phyloP scores from a whole-genome alignment of 2,888 invertebrate genomes.

The Amiota minor region DNA sequence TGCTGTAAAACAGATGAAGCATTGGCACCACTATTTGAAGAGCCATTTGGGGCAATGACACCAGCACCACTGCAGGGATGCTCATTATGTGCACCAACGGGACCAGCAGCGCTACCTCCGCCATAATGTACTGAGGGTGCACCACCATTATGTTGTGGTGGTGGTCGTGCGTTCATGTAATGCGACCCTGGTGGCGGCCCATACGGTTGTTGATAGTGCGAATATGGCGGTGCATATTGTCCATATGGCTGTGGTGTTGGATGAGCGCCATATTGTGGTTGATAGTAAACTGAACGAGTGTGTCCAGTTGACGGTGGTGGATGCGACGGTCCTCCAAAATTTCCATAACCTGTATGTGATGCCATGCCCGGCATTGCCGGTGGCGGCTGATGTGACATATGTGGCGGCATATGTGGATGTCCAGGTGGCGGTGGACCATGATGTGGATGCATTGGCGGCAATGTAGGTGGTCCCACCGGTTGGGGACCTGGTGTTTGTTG shows the following conservation, averaged over 20 bases:
- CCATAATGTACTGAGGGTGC: constrained; percentile 50
- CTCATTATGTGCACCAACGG: constrained; percentile 33
- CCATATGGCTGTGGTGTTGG: constrained; percentile 70
- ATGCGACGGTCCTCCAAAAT: constrained; percentile 67
- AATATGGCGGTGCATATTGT: constrained; percentile 69
- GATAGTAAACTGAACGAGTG: constrained; percentile 71
- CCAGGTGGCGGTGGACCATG: constrained; percentile 67
- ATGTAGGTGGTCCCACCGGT: constrained; percentile 66
- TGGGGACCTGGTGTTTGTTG: constrained; percentile 56
- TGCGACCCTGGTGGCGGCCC: constrained; percentile 69
- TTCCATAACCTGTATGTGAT: constrained; percentile 70
- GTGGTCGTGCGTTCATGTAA: constrained; percentile 68
- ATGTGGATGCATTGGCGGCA: constrained; percentile 75
- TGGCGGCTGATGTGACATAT: constrained; percentile 68
- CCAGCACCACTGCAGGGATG: constrained; percentile 20
- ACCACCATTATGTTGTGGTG: constrained; percentile 60
- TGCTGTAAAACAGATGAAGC: constrained; percentile 53
- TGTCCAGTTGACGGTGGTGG: constrained; percentile 61
- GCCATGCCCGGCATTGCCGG: constrained; percentile 69
- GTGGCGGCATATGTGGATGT: constrained; percentile 69
- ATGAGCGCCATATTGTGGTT: constrained; percentile 72
- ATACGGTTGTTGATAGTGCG: constrained; percentile 72
- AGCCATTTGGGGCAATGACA: neutral
- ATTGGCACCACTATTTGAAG: constrained; percentile 39
- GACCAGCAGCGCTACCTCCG: too few species aligned